These are phyloP conservation scores for Caenorhabditis wallacei DNA, from an alignment of 2,888 invertebrate genomes.

Conservation along the genomic window DNA sequence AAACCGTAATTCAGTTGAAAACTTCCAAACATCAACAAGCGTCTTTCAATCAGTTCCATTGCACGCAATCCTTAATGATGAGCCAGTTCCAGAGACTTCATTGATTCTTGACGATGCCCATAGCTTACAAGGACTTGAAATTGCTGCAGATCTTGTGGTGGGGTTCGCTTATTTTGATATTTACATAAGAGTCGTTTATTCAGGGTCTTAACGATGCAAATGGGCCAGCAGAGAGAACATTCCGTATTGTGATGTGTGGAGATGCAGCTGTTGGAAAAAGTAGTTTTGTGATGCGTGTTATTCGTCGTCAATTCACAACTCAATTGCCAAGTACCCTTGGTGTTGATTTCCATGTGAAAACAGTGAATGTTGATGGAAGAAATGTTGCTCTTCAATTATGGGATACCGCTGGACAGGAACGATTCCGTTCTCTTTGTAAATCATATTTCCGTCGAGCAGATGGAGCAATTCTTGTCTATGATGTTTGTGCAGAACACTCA, in stretches of 20 bases:
- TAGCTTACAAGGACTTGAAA: slow-evolving; percentile 48
- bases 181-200: too few relatives aligned
- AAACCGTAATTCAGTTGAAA: slow-evolving; percentile 49
- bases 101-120: slow-evolving; percentile 59
- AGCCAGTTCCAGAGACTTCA: slow-evolving; percentile 49
- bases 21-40: slow-evolving; percentile 45
- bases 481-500: slow-evolving; percentile 86
- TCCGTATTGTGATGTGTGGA: slow-evolving; percentile 86
- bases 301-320: slow-evolving; percentile 86
- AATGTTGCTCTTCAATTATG: slow-evolving; percentile 86
- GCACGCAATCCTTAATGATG: slow-evolving; percentile 48
- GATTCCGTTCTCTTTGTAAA: slow-evolving; percentile 87
- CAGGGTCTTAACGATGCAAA: slow-evolving; percentile 73
- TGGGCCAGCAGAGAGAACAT: slow-evolving; percentile 85
- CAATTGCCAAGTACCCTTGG: slow-evolving; percentile 86
- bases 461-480: slow-evolving; percentile 87
- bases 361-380: slow-evolving; percentile 85
- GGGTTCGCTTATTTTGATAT: too few relatives aligned
- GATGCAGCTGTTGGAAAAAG: slow-evolving; percentile 87
- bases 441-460: slow-evolving; percentile 87
- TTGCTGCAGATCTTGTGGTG: slow-evolving; percentile 27
- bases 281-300: slow-evolving; percentile 86
- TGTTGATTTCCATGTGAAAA: slow-evolving; percentile 86
- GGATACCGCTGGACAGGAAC: slow-evolving; percentile 87
- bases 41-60: slow-evolving; percentile 40